phyloP scores from a whole-genome alignment of 2,113 vertebrate species.

The Muscicapa adusta region DNA sequence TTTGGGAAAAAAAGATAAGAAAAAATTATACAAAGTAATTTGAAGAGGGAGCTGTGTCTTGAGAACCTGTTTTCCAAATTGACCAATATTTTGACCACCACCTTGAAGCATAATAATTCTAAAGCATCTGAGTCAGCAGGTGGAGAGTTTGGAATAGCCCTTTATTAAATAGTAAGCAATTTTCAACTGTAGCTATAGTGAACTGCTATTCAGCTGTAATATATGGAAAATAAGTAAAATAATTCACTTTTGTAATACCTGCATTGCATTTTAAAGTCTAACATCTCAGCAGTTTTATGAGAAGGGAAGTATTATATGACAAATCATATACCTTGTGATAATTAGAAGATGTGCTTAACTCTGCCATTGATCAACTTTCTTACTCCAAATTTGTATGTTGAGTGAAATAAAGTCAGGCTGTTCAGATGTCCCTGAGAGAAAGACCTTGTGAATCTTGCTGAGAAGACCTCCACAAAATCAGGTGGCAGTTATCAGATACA shows the following conservation, averaged over 20 bases:
- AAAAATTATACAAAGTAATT: neutral
- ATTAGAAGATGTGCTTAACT: neutral
- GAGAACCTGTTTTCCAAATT: neutral
- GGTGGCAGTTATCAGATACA: neutral
- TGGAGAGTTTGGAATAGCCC: neutral
- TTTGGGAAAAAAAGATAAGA: neutral
- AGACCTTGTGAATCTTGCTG: neutral
- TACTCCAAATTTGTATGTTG: neutral
- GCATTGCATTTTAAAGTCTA: constrained; percentile 8
- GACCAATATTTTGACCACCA: neutral
- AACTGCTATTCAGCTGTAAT: constrained; percentile 27
- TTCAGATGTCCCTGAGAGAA: neutral
- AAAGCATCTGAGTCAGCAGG: constrained; percentile 24
- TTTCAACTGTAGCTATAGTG: neutral
- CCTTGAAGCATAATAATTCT: neutral
- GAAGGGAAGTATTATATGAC: neutral
- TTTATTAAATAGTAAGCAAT: constrained; percentile 3
- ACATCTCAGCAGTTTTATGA: constrained; percentile 16
- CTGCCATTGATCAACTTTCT: neutral
- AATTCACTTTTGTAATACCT: constrained; percentile 40
- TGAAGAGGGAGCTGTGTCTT: neutral
- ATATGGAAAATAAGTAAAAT: constrained; percentile 49
- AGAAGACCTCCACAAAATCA: neutral
- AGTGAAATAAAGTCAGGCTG: neutral
- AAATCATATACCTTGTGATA: neutral